Evolutionary conservation across 2,888 invertebrate species (phyloP), one percentile per base, ranked within the genome.

Genomic region (Dysmachus trigonus): DNA sequence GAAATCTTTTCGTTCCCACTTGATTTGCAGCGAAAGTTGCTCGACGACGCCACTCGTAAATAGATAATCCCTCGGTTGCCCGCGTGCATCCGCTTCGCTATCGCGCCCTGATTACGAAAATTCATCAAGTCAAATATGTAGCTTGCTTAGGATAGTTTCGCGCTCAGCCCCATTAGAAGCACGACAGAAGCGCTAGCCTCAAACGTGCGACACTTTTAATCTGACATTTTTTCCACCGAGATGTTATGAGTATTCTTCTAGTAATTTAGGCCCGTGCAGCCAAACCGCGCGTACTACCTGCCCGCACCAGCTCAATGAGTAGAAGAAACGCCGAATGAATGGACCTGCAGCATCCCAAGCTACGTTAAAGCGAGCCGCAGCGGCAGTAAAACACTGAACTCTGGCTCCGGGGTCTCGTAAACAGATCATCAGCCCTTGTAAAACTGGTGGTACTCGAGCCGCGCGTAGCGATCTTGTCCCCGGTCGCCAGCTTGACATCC

Each of bases 1-100:
- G 27, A 47, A 77, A 77, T 77, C 76, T 77, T 5, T 77, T 77
- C 77, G 47, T 77, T 77, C 30, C 77, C 77, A 76, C 77, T 41
- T 77, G 77, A 77, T 77, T 77, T 77, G 41, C 30, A 4, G 13
- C 38, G 7, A 47, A 77, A 47, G 77, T 77, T 77, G 47, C 47
- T 47, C 77, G 77, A 27, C 47, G 47, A 41, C 77, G 47, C 22
- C 30, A 77, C 27, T 77, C 47, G 47, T 41, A 47, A 41, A 22
- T 30, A 47, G 77, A 77, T 77, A 77, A 27, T 47, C 13, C 47
- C n/a, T 18, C 27, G 41, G 13, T 4, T 30, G 27, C 38, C 51
- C 27, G 33, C 22, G 18, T 30, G 0, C 22, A 35, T 27, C 27
- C 77, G 0, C 30, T 1, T 13, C 8, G 47, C 7, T 77, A 77